A percentile compares a stretch with the other conserved stretches of the same genome.
phyloP scores from a whole-genome alignment of 2,797 vertebrate species.

The Phrynocephalus forsythii region DNA sequence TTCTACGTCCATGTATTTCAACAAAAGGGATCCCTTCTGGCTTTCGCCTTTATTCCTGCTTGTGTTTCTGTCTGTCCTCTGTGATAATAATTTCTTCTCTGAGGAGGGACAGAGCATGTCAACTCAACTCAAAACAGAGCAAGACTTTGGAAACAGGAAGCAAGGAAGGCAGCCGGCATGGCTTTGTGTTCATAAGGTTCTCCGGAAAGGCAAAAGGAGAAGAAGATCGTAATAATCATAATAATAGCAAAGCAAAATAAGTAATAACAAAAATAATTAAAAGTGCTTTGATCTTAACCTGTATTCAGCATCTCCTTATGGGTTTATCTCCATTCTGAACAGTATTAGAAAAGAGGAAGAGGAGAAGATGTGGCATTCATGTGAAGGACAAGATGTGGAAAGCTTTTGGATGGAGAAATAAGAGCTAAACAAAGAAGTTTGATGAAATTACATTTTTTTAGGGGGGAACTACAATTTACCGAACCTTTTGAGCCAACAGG shows the following conservation, averaged over 20 bases:
- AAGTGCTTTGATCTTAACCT: conserved; percentile 24
- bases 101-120: too few relatives aligned
- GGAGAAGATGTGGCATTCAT: too few relatives aligned
- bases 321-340: background rate
- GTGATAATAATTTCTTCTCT: too few relatives aligned
- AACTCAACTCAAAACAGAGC: background rate
- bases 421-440: background rate
- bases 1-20: too few relatives aligned
- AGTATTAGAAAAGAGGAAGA: background rate
- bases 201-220: background rate
- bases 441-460: background rate
- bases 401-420: background rate
- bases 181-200: background rate
- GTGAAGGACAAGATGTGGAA: background rate
- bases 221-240: too few relatives aligned
- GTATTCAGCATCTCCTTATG: background rate
- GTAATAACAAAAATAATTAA: background rate
- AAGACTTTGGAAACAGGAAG: too few relatives aligned
- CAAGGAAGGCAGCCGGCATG: too few relatives aligned
- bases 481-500: background rate
- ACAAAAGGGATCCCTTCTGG: too few relatives aligned
- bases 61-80: background rate
- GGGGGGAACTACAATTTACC: background rate
- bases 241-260: background rate
- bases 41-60: background rate